Evolutionary conservation across 2,797 vertebrate species (phyloP).

Genomic region (Phrynocephalus forsythii): DNA sequence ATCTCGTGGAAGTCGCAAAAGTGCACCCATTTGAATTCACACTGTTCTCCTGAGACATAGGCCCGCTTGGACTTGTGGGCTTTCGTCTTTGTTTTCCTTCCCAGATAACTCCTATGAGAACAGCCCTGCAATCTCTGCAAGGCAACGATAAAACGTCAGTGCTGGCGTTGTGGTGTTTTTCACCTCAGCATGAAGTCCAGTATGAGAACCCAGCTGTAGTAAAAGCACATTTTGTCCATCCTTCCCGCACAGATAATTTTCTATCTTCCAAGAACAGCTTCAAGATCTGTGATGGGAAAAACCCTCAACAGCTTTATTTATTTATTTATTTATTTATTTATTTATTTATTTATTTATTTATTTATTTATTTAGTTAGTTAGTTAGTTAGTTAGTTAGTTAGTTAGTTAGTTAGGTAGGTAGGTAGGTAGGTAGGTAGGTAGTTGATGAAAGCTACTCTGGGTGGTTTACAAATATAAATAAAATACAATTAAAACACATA

Average conservation of each 20-base stretch:
- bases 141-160: background rate
- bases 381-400: too few relatives aligned
- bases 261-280: background rate
- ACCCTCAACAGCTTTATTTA: background rate
- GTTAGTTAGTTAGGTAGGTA: too few relatives aligned
- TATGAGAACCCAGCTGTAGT: background rate
- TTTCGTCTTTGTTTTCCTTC: constrained; percentile 67
- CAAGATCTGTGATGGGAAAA: background rate
- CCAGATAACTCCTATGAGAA: constrained; percentile 46
- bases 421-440: too few relatives aligned
- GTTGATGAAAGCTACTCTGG: too few relatives aligned
- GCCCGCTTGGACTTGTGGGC: constrained; percentile 50
- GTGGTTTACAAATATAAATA: too few relatives aligned
- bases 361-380: too few relatives aligned
- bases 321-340: too few relatives aligned
- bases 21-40: constrained; percentile 71
- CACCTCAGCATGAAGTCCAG: background rate
- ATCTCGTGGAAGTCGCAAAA: constrained; percentile 94
- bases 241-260: background rate
- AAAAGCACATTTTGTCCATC: background rate
- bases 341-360: too few relatives aligned
- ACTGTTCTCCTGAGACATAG: constrained; percentile 18
- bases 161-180: background rate
- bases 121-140: constrained; percentile 38
- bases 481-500: too few relatives aligned